Evolutionary conservation across 2,888 invertebrate species (phyloP).

Genomic region (Heliothis peltigera): DNA sequence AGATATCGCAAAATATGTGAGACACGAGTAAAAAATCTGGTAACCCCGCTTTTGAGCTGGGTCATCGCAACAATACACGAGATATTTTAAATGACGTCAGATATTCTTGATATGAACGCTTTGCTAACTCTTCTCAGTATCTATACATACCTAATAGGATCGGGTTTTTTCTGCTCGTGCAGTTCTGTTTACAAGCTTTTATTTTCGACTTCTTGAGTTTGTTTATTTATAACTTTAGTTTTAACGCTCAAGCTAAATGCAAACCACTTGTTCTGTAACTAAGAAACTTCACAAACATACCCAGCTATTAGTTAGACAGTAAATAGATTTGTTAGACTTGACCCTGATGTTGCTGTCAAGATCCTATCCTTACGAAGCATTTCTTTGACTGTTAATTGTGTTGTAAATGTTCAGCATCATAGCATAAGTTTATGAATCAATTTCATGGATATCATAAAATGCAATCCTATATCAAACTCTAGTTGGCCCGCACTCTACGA

Average conservation of each 20-base stretch:
- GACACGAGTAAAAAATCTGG: slow-evolving; percentile 60
- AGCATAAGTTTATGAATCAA: too few relatives aligned
- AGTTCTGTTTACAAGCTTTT: slow-evolving; percentile 20
- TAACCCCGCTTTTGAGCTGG: slow-evolving; percentile 53
- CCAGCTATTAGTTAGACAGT: background rate
- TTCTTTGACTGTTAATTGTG: too few relatives aligned
- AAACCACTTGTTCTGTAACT: background rate
- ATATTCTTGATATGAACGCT: slow-evolving; percentile 26
- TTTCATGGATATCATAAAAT: background rate
- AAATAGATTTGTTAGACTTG: too few relatives aligned
- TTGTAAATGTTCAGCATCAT: too few relatives aligned
- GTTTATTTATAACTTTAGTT: background rate
- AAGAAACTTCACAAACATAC: background rate
- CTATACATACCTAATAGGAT: slow-evolving; percentile 6
- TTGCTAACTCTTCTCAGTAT: slow-evolving; percentile 27
- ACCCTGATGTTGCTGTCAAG: too few relatives aligned
- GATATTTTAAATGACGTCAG: slow-evolving; percentile 47
- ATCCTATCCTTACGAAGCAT: too few relatives aligned
- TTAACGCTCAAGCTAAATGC: background rate
- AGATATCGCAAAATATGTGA: slow-evolving; percentile 62
- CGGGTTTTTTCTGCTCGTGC: slow-evolving; percentile 24
- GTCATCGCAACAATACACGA: slow-evolving; percentile 50
- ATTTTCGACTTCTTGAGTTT: slow-evolving; percentile 4
- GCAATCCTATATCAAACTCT: background rate
- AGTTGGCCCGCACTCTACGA: background rate